Evolutionary conservation across 2,797 vertebrate species (phyloP).

Genomic region (Microctenopoma steveboyesi): DNA sequence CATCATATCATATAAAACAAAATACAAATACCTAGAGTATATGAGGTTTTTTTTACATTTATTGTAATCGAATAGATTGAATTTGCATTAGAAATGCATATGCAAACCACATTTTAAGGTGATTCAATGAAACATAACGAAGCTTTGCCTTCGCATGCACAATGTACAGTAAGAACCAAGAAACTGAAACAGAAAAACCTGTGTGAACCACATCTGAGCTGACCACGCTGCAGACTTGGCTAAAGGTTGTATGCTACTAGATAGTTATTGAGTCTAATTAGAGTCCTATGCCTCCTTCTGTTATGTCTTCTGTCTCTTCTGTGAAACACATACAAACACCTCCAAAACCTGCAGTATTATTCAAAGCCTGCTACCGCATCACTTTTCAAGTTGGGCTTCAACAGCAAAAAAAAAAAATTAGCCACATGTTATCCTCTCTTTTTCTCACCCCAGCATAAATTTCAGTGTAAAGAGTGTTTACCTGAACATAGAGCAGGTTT

Average conservation of each 20-base stretch:
- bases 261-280: conserved; percentile 12
- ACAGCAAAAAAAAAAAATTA: background rate
- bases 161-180: background rate
- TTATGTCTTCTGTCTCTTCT: background rate
- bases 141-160: background rate
- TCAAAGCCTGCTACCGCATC: background rate
- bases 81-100: too few species aligned
- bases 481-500: conserved; percentile 98
- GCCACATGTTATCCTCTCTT: background rate
- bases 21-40: too few species aligned
- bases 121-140: too few species aligned
- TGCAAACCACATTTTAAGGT: too few species aligned
- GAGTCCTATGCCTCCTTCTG: background rate
- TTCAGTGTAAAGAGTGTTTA: conserved; percentile 64
- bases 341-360: background rate
- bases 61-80: too few species aligned
- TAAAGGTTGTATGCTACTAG: conserved; percentile 2
- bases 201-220: conserved; percentile 16
- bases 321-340: conserved; percentile 5
- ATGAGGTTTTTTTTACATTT: too few species aligned
- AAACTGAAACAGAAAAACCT: conserved; percentile 20
- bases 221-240: conserved; percentile 14
- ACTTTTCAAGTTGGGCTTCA: conserved; percentile 3
- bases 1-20: too few species aligned
- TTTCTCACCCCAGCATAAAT: conserved; percentile 1